These are phyloP conservation scores for Pyrgilauda ruficollis DNA, from an alignment of 2,113 vertebrate genomes.

Conservation along the genomic window DNA sequence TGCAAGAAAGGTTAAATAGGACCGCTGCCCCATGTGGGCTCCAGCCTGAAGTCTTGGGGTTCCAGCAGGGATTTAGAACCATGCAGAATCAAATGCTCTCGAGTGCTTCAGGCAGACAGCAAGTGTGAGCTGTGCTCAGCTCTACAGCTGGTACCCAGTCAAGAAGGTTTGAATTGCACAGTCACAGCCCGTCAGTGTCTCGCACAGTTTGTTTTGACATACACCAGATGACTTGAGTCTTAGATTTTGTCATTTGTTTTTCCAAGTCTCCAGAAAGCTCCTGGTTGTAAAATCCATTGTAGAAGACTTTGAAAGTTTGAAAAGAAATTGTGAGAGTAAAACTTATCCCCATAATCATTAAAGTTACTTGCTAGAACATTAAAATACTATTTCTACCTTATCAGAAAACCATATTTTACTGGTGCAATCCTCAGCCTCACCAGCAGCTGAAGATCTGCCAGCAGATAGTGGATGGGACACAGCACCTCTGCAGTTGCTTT, in stretches of 20 bases:
- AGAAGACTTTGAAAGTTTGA: not conserved
- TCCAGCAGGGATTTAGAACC: not conserved
- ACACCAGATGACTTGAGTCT: conserved; percentile 3
- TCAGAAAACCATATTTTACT: not conserved
- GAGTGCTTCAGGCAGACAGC: not conserved
- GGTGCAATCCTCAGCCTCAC: not conserved
- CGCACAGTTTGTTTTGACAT: conserved; percentile 28
- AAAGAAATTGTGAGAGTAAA: not conserved
- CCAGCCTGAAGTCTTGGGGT: not conserved
- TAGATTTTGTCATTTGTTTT: not conserved
- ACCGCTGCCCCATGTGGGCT: not conserved
- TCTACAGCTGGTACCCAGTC: conserved; percentile 27
- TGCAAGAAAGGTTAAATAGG: not conserved
- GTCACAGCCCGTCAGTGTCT: not conserved
- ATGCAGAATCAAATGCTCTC: not conserved
- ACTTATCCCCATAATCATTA: not conserved
- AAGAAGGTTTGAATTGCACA: conserved; percentile 8
- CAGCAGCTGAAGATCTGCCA: not conserved
- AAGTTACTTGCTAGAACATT: not conserved
- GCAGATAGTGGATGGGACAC: not conserved
- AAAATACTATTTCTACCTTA: not conserved
- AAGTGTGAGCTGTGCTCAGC: not conserved
- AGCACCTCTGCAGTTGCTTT: not conserved
- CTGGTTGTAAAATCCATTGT: conserved; percentile 5
- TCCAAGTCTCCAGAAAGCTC: not conserved